Conservation (phyloP, 2,797 vertebrate genomes). For the Acipenser oxyrinchus region DNA sequence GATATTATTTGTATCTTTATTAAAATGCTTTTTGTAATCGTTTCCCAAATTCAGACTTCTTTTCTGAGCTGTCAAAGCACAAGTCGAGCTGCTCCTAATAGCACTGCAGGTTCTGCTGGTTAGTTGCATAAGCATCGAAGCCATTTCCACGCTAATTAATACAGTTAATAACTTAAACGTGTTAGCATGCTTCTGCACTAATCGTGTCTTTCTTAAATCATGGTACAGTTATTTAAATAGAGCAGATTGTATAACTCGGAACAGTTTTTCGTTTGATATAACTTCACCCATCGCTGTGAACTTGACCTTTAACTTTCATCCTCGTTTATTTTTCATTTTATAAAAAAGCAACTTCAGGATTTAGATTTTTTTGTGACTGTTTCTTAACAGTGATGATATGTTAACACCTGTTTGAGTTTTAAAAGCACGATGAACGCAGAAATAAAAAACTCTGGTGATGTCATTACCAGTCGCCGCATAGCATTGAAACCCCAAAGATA, state of each 20-base stretch:
- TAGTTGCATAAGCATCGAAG: constrained; percentile 40
- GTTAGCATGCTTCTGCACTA: no score
- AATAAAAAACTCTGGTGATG: constrained; percentile 12
- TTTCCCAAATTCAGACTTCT: constrained; percentile 9
- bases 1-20: neutral
- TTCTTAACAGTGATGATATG: no score
- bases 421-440: no score
- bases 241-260: neutral
- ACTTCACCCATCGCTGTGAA: neutral
- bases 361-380: neutral
- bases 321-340: neutral
- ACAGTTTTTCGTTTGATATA: neutral
- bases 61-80: constrained; percentile 30
- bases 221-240: no score
- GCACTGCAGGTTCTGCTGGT: constrained; percentile 26
- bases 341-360: neutral
- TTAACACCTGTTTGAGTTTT: no score
- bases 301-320: neutral
- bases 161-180: neutral
- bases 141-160: constrained; percentile 35
- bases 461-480: constrained; percentile 10
- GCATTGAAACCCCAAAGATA: no score
- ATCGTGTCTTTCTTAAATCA: no score
- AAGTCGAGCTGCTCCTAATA: constrained; percentile 21
- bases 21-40: neutral